These are phyloP conservation scores for Euproctis similis DNA, from an alignment of 2,888 invertebrate species.

Conservation along the genomic window DNA sequence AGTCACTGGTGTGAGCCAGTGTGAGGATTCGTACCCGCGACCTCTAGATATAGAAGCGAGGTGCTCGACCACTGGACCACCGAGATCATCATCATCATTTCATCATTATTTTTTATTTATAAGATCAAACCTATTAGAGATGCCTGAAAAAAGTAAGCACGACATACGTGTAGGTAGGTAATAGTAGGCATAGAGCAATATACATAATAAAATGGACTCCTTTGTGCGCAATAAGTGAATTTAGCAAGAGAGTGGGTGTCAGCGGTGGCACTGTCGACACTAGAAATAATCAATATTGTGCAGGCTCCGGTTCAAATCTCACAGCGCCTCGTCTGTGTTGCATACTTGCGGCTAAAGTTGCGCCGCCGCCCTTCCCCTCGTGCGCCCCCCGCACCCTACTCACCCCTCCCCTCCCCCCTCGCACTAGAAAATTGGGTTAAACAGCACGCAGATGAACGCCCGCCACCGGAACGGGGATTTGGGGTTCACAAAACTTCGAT, in stretches of 20 bases:
- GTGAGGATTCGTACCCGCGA: no score
- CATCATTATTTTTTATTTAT: no score
- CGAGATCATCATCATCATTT: no score
- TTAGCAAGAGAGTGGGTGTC: constrained; percentile 14
- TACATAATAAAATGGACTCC: no score
- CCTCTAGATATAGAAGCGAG: no score
- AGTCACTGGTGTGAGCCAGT: no score
- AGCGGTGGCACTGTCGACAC: constrained; percentile 31
- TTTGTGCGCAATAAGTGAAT: constrained; percentile 13
- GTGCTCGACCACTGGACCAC: no score
- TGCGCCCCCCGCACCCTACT: constrained; percentile 40
- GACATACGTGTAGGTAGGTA: no score
- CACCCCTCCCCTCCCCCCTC: constrained; percentile 52
- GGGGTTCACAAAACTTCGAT: constrained; percentile 64
- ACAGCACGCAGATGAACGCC: constrained; percentile 66
- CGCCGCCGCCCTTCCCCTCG: constrained; percentile 37
- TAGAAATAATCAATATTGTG: constrained; percentile 66
- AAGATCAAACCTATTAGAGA: no score
- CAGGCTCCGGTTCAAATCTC: constrained; percentile 54
- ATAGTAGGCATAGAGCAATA: no score
- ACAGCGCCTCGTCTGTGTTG: constrained; percentile 54
- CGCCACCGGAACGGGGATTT: constrained; percentile 66
- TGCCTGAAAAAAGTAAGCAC: no score
- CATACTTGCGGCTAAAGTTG: constrained; percentile 64
- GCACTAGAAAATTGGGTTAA: constrained; percentile 73